Evolutionary conservation across 2,113 vertebrate genomes (phyloP).

Genomic region (Copsychus sechellarum): DNA sequence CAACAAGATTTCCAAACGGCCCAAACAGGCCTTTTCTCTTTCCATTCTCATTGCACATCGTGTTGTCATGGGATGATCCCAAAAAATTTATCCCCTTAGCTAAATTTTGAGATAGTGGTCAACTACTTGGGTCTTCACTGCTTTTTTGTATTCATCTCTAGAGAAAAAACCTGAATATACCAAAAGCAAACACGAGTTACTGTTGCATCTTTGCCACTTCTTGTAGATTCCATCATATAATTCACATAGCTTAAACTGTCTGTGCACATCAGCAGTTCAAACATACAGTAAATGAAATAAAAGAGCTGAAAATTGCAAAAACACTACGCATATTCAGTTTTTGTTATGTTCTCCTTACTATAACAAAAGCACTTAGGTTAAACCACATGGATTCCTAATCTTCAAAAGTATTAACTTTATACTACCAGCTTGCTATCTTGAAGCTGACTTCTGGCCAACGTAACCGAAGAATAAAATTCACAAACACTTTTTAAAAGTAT

Average conservation of each 20-base stretch:
- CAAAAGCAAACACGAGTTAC: background rate
- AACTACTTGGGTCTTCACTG: background rate
- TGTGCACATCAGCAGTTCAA: background rate
- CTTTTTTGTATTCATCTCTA: background rate
- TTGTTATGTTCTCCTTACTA: background rate
- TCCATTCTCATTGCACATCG: background rate
- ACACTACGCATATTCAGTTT: background rate
- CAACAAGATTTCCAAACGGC: background rate
- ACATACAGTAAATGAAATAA: background rate
- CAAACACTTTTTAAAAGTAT: background rate
- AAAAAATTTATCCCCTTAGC: background rate
- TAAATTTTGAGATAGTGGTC: background rate
- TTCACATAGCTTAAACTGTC: background rate
- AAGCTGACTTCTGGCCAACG: background rate
- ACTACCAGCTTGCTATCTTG: background rate
- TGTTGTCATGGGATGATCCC: background rate
- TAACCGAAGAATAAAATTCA: background rate
- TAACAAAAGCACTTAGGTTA: background rate
- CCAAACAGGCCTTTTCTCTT: background rate
- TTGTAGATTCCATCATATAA: background rate
- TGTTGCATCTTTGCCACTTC: background rate
- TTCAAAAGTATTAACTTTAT: background rate
- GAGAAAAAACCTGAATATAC: background rate
- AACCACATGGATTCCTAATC: background rate
- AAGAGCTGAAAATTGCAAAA: background rate